phyloP scores from a whole-genome alignment of 2,888 invertebrate species.

The Galerucella calmariensis region DNA sequence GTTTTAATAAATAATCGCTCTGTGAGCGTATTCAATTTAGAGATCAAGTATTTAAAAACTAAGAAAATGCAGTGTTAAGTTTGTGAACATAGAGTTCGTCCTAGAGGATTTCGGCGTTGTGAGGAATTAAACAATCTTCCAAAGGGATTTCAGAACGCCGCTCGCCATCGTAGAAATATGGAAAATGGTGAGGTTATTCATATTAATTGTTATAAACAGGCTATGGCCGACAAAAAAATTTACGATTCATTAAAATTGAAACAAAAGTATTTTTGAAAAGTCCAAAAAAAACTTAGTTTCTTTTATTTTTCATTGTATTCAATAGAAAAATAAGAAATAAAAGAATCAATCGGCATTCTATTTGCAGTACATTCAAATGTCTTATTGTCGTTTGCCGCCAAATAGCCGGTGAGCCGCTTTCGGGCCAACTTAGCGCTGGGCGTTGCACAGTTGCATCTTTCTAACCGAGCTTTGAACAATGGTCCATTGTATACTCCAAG shows the following conservation, averaged over 20 bases:
- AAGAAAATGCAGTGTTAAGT: too few species aligned
- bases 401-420: slow-evolving; percentile 5
- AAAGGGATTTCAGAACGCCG: too few species aligned
- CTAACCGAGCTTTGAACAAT: slow-evolving; percentile 18
- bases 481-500: slow-evolving; percentile 21
- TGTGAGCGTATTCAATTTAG: too few species aligned
- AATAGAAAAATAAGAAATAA: slow-evolving; percentile 16
- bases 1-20: too few species aligned
- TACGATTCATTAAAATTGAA: background rate
- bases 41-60: too few species aligned
- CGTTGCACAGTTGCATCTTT: slow-evolving; percentile 12
- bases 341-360: slow-evolving; percentile 29
- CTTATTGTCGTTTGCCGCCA: background rate
- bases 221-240: background rate
- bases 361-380: slow-evolving; percentile 28
- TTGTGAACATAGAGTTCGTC: too few species aligned
- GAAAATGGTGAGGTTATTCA: too few species aligned
- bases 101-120: too few species aligned
- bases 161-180: too few species aligned
- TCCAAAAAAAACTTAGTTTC: background rate
- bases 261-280: background rate
- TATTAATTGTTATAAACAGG: too few species aligned
- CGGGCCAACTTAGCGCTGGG: background rate
- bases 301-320: slow-evolving; percentile 1
- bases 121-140: too few species aligned